phyloP scores from a whole-genome alignment of 1,140 invertebrate genomes.

The Heliconius eleuchia region DNA sequence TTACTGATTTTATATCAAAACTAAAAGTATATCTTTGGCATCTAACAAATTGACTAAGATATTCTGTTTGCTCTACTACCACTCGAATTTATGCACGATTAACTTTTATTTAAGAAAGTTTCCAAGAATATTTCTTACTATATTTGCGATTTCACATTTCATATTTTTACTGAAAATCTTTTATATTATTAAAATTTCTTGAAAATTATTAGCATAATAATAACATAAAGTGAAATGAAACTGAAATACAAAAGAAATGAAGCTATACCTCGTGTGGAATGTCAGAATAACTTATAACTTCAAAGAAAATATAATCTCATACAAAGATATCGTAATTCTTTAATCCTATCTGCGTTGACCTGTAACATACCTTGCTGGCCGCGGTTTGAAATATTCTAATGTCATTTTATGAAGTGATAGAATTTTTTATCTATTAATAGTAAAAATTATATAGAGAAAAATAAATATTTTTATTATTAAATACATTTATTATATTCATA shows the following conservation, averaged over 20 bases:
- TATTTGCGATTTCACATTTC: background rate
- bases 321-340: conserved; percentile 16
- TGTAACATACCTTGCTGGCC: background rate
- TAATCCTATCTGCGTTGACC: conserved; percentile 7
- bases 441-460: too few species aligned
- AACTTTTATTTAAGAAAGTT: too few species aligned
- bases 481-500: too few species aligned
- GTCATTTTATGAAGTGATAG: background rate
- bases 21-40: too few species aligned
- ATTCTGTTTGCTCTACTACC: too few species aligned
- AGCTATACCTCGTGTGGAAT: conserved; percentile 15
- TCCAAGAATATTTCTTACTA: background rate
- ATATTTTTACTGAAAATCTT: conserved; percentile 1
- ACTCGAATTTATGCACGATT: too few species aligned
- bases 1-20: too few species aligned
- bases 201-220: conserved; percentile 15
- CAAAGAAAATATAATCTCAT: conserved; percentile 23
- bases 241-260: conserved; percentile 9
- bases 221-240: background rate
- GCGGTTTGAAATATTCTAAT: background rate
- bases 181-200: background rate
- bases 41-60: too few species aligned
- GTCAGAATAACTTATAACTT: conserved; percentile 18
- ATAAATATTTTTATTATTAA: too few species aligned
- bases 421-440: background rate